Conservation (phyloP, 2,888 invertebrate species). For the Syrphus vitripennis region DNA sequence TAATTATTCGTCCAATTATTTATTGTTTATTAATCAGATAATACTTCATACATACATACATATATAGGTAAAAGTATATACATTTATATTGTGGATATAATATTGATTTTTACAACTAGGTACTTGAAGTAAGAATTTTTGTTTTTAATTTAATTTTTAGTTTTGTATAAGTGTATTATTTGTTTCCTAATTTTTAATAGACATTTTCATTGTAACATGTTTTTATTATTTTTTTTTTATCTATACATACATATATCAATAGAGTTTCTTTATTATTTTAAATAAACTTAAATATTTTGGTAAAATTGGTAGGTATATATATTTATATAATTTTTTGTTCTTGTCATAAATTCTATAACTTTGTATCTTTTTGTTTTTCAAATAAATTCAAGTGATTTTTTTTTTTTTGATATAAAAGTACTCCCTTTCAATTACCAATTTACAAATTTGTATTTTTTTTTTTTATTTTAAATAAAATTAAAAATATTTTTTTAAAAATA, state of each 20-base stretch:
- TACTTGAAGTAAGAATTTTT: slow-evolving; percentile 42
- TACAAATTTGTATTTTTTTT: background rate
- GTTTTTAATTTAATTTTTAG: slow-evolving; percentile 1
- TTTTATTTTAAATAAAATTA: background rate
- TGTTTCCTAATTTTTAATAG: slow-evolving; percentile 31
- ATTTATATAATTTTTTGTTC: background rate
- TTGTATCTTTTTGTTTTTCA: background rate
- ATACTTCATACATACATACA: slow-evolving; percentile 36
- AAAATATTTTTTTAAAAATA: background rate
- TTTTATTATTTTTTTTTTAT: slow-evolving; percentile 47
- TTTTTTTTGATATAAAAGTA: background rate
- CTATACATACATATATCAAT: slow-evolving; percentile 11
- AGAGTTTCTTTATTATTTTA: background rate
- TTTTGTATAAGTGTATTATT: background rate
- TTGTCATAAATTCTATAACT: slow-evolving; percentile 9
- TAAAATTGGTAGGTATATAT: background rate
- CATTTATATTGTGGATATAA: background rate
- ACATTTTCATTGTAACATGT: slow-evolving; percentile 47
- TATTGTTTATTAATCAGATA: slow-evolving; percentile 14
- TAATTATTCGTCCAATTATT: background rate
- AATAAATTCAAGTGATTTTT: background rate
- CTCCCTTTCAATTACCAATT: background rate
- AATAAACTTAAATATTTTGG: background rate
- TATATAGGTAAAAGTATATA: background rate
- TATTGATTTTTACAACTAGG: slow-evolving; percentile 42